These are phyloP conservation scores for Calephelis virginiensis DNA, from an alignment of 1,140 invertebrate genomes.

Conservation along the genomic window DNA sequence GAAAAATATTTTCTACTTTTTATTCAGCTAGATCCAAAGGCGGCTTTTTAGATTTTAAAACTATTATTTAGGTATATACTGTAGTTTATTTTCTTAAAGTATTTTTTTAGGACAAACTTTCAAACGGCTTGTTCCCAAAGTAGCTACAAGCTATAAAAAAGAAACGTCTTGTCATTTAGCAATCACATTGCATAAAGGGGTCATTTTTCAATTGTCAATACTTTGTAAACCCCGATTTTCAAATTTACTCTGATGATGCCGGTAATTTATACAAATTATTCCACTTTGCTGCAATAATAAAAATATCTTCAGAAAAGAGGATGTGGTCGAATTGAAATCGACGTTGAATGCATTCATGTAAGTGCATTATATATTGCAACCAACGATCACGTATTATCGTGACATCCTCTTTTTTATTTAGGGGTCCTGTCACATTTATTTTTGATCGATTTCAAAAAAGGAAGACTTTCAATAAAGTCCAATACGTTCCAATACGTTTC, in stretches of 20 bases:
- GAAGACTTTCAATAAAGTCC: too few species aligned
- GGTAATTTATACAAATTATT: conserved; percentile 40
- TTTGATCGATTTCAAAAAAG: too few species aligned
- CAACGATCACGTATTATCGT: conserved; percentile 62
- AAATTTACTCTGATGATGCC: conserved; percentile 19
- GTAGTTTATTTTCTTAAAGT: too few species aligned
- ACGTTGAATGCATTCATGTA: conserved; percentile 69
- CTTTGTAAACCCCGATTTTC: conserved; percentile 18
- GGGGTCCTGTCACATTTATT: neutral
- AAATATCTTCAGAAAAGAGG: conserved; percentile 69
- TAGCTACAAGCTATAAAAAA: too few species aligned
- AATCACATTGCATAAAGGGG: neutral
- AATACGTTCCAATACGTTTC: too few species aligned
- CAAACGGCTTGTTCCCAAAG: too few species aligned
- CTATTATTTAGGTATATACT: too few species aligned
- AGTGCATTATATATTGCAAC: conserved; percentile 71
- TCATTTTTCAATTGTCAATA: conserved; percentile 21
- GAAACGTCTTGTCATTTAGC: neutral
- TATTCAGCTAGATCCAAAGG: too few species aligned
- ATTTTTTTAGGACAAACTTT: too few species aligned
- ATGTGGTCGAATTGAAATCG: conserved; percentile 73
- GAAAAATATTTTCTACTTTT: too few species aligned
- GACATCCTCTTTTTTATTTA: conserved; percentile 63
- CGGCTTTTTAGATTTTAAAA: too few species aligned
- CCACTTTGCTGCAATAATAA: conserved; percentile 55